These are phyloP conservation scores for Ranitomeya imitator DNA, from an alignment of 2,113 vertebrate genomes.

Conservation along the genomic window DNA sequence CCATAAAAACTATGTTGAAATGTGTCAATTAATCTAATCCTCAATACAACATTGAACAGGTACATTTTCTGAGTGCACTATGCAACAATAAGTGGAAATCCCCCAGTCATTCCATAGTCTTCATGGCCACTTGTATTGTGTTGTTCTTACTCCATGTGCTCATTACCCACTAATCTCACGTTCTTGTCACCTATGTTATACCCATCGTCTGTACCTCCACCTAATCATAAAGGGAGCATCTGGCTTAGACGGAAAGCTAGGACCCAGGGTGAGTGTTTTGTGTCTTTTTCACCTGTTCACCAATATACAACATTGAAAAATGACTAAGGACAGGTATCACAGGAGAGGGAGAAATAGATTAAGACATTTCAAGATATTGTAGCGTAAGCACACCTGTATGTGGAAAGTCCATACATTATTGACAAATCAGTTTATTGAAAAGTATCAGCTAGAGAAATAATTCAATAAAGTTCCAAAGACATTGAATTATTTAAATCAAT, in stretches of 20 bases:
- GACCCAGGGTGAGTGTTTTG: constrained; percentile 94
- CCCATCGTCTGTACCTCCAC: constrained; percentile 80
- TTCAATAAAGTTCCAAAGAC: no score
- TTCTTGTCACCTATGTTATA: constrained; percentile 92
- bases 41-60: not conserved
- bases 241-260: constrained; percentile 99
- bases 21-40: not conserved
- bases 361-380: not conserved
- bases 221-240: constrained; percentile 96
- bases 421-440: no score
- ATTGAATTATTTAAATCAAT: no score
- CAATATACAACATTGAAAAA: constrained; percentile 17
- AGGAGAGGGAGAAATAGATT: not conserved
- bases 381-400: no score
- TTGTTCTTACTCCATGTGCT: constrained; percentile 70
- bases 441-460: no score
- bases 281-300: constrained; percentile 67
- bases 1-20: not conserved
- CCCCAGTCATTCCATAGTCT: constrained; percentile 25
- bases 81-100: not conserved
- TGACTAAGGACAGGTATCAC: not conserved
- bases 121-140: constrained; percentile 64
- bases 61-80: not conserved
- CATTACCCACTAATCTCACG: constrained; percentile 91
- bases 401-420: no score